Conservation (phyloP, 2,797 vertebrate genomes). For the Sarcoramphus papa region DNA sequence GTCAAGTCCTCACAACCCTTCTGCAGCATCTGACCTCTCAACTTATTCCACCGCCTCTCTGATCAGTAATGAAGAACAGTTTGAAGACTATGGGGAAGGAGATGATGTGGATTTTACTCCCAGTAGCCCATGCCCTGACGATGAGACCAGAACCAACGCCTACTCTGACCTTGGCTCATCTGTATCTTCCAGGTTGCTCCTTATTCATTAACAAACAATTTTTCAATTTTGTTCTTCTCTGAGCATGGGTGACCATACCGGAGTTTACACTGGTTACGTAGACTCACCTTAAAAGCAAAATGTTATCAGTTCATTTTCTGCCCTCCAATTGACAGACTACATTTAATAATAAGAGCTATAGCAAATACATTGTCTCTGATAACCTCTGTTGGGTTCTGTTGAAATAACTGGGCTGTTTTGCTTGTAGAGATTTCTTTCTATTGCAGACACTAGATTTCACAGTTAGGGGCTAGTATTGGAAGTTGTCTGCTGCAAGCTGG, state of each 20-base stretch:
- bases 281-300: neutral
- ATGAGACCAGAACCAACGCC: constrained; percentile 88
- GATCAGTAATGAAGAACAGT: constrained; percentile 93
- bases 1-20: constrained; percentile 80
- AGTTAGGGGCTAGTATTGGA: neutral
- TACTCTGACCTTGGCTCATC: constrained; percentile 94
- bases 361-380: neutral
- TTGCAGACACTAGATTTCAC: neutral
- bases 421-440: neutral
- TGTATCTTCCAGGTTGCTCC: constrained; percentile 88
- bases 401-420: neutral
- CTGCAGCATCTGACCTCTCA: constrained; percentile 86
- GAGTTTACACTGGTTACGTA: neutral
- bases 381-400: neutral
- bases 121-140: constrained; percentile 89
- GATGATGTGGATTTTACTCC: constrained; percentile 90
- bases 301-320: neutral
- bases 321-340: neutral
- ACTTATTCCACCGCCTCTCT: constrained; percentile 89
- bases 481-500: neutral
- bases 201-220: constrained; percentile 11
- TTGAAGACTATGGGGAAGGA: constrained; percentile 95
- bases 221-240: neutral
- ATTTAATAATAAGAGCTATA: neutral
- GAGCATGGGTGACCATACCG: neutral